These are phyloP conservation scores for Gonioctena quinquepunctata DNA, from an alignment of 1,140 invertebrate species.

Conservation along the genomic window DNA sequence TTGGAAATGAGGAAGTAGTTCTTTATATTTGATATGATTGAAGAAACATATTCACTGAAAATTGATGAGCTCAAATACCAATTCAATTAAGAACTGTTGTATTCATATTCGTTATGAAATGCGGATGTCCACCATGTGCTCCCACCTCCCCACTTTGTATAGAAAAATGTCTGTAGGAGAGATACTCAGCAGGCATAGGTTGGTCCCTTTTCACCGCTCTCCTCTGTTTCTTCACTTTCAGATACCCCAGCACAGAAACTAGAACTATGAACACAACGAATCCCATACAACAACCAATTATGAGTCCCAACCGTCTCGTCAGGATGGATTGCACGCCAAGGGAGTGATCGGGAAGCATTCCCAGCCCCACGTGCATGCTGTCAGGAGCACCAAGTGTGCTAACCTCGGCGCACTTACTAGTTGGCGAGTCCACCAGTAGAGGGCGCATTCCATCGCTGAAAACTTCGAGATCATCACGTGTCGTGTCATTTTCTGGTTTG, in stretches of 20 bases:
- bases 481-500: conserved; percentile 57
- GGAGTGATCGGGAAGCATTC: conserved; percentile 68
- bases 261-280: conserved; percentile 82
- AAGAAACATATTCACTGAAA: no score
- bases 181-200: conserved; percentile 67
- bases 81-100: conserved; percentile 52
- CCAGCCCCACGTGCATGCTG: conserved; percentile 62
- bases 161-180: conserved; percentile 73
- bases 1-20: no score
- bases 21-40: no score
- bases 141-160: conserved; percentile 60
- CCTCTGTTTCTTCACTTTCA: conserved; percentile 83
- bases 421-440: conserved; percentile 72
- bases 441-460: conserved; percentile 62
- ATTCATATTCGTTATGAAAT: conserved; percentile 53
- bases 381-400: conserved; percentile 74
- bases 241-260: conserved; percentile 80
- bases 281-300: conserved; percentile 83
- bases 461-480: conserved; percentile 54
- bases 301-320: conserved; percentile 77
- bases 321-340: conserved; percentile 69
- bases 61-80: background rate
- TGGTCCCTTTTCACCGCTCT: conserved; percentile 71
- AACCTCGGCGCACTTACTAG: conserved; percentile 76
- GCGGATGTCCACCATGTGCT: conserved; percentile 43